Conservation (phyloP, 2,888 invertebrate genomes). For the Synergus japonicus region DNA sequence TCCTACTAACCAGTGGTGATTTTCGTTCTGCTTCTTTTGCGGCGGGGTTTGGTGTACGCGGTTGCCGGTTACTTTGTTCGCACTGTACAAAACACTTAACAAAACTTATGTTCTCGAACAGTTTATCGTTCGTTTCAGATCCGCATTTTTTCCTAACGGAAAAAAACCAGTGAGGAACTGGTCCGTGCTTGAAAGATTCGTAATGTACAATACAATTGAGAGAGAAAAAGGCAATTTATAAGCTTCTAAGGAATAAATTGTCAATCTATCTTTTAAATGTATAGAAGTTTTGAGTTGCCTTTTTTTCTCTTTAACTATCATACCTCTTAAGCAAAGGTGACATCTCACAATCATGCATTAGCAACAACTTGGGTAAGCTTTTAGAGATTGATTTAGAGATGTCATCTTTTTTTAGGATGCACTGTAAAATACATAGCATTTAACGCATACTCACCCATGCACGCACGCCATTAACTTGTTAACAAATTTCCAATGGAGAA, state of each 20-base stretch:
- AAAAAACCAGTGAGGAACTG: constrained; percentile 53
- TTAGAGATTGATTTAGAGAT: background rate
- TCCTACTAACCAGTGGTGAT: constrained; percentile 71
- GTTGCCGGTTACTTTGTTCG: constrained; percentile 76
- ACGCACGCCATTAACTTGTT: constrained; percentile 31
- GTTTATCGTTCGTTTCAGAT: constrained; percentile 57
- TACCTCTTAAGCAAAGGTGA: background rate
- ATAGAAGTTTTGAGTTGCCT: background rate
- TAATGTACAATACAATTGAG: constrained; percentile 60
- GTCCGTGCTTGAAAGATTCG: constrained; percentile 74
- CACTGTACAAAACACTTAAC: constrained; percentile 43
- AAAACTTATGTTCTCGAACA: constrained; percentile 51
- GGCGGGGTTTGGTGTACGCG: constrained; percentile 77
- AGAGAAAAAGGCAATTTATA: background rate
- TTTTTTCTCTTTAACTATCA: background rate
- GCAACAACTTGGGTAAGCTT: background rate
- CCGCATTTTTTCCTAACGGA: constrained; percentile 50
- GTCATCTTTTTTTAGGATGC: background rate
- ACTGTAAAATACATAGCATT: constrained; percentile 36
- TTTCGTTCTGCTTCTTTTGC: constrained; percentile 66
- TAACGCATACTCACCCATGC: constrained; percentile 36
- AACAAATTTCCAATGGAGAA: constrained; percentile 22
- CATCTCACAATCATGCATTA: constrained; percentile 6
- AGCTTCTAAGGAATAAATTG: background rate
- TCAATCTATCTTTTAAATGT: background rate